phyloP scores from a whole-genome alignment of 1,140 invertebrate genomes.

The Matsumurasca onukii region DNA sequence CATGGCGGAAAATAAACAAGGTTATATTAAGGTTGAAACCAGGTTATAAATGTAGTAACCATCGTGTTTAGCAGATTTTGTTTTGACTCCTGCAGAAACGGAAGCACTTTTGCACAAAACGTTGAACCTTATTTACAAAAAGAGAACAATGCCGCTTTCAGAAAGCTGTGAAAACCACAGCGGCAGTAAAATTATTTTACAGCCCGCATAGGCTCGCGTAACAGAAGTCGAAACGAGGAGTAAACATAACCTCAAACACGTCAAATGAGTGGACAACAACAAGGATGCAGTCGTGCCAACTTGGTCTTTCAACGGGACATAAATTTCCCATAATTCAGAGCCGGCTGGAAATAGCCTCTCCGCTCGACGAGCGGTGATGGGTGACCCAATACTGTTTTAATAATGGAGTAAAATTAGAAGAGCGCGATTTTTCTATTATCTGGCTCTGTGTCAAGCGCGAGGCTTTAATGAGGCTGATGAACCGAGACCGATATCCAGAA shows the following conservation, averaged over 20 bases:
- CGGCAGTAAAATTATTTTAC: conserved; percentile 3
- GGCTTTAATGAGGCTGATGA: conserved; percentile 6
- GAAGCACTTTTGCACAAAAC: too few relatives aligned
- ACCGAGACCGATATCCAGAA: conserved; percentile 6
- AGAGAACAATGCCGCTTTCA: not conserved
- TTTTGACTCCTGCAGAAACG: too few relatives aligned
- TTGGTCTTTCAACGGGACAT: conserved; percentile 1
- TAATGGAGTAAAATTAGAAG: not conserved
- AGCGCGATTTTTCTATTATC: conserved; percentile 11
- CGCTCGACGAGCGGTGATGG: not conserved
- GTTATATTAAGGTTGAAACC: too few relatives aligned
- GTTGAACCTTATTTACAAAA: too few relatives aligned
- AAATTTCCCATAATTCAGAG: conserved; percentile 7
- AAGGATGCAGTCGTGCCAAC: conserved; percentile 13
- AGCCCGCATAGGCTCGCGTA: not conserved
- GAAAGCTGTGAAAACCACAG: not conserved
- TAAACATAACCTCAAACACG: conserved; percentile 15
- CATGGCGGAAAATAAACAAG: too few relatives aligned
- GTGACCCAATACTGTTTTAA: conserved; percentile 14
- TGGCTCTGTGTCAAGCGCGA: not conserved
- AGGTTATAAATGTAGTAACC: too few relatives aligned
- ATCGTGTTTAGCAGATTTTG: too few relatives aligned
- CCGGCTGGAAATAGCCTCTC: not conserved
- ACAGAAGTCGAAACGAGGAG: conserved; percentile 1
- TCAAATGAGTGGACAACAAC: conserved; percentile 13